Percentiles rank a stretch among this genome's conserved stretches.
These are phyloP conservation scores for Argya squamiceps DNA, from an alignment of 2,797 vertebrate species.

Conservation along the genomic window DNA sequence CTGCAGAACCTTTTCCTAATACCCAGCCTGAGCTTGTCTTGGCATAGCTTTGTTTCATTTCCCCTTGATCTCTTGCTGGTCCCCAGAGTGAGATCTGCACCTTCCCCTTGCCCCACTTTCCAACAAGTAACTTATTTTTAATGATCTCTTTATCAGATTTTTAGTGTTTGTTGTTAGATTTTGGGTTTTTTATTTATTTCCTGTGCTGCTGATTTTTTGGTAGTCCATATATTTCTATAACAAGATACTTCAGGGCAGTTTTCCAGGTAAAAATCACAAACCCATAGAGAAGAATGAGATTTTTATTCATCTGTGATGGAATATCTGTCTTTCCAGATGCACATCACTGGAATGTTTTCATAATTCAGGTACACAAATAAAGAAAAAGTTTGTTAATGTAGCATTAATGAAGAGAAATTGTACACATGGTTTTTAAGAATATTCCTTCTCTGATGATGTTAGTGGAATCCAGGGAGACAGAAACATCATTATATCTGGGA, in stretches of 20 bases:
- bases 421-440: not conserved
- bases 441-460: not conserved
- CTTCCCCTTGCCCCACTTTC: not conserved
- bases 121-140: not conserved
- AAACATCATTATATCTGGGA: not conserved
- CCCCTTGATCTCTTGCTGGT: fast-evolving
- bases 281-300: not conserved
- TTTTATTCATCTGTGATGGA: not conserved
- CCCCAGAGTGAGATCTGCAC: not conserved
- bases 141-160: not conserved
- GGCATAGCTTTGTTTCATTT: not conserved
- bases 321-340: not conserved
- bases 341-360: not conserved
- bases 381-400: not conserved
- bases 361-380: not conserved
- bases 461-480: not conserved
- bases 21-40: not conserved
- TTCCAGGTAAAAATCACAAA: not conserved
- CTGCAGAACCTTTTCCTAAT: not conserved
- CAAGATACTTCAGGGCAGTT: not conserved
- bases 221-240: not conserved
- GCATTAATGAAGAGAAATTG: not conserved
- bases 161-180: not conserved
- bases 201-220: not conserved
- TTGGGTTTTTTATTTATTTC: too few species aligned